Evolutionary conservation across 2,888 invertebrate species (phyloP), one percentile per base, ranked within the genome.

Genomic region (Malthinus seriepunctatus): DNA sequence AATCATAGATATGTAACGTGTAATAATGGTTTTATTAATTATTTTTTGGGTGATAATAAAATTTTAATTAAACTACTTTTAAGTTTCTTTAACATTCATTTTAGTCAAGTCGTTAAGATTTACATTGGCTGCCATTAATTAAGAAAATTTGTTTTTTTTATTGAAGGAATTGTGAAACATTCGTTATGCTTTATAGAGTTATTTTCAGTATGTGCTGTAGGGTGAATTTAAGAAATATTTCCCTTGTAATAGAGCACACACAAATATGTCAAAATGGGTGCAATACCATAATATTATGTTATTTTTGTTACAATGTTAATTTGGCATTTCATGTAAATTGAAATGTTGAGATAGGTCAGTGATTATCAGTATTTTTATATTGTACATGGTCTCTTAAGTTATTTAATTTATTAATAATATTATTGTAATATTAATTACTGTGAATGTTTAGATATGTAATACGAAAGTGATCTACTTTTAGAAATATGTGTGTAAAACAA

Each of bases 331-430:
- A 38, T 39, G 38, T 39, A 37, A 23, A 39, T 12, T 37, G 38
- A 51, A 42, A 35, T 34, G 32, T 45, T 34, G 44, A 45, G 52
- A 44, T 46, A 52, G 76, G 75, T 76, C 76, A 76, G 76, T 76
- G 73, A 74, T 73, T 74, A 72, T 76, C 76, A 77, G 76, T 77
- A 76, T 77, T 76, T 42, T 71, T 68, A 65, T 74, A 74, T 73
- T 74, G 67, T 68, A 68, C 39, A 72, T 73, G 74, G 73, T 74
- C 74, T 73, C 71, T 66, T 74, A 72, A 73, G 71, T 74, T 73
- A 72, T 73, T 75, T 73, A 70, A 75, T 75, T 75, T 76, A 74
- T 75, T 71, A 70, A 72, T 70, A 67, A 72, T 23, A 23, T 52
- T 72, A 73, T 71, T 75, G 74, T 75, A 75, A 73, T 42, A 42